phyloP scores from a whole-genome alignment of 2,113 vertebrate species.

The Tinamus guttatus region DNA sequence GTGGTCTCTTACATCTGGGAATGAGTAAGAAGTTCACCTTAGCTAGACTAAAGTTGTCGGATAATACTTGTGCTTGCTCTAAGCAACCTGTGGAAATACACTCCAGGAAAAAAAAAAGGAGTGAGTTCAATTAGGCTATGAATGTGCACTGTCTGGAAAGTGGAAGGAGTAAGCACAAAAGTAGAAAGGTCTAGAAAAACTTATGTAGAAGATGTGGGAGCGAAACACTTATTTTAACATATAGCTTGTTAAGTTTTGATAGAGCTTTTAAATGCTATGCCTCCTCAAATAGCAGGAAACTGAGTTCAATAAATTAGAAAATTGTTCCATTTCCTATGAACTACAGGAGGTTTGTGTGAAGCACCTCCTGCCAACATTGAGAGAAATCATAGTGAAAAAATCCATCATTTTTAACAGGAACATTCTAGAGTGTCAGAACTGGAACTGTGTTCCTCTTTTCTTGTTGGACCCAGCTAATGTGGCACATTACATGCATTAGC shows the following conservation, averaged over 20 bases:
- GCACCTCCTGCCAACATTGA: not conserved
- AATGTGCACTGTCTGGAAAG: not conserved
- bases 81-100: not conserved
- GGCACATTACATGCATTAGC: not conserved
- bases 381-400: not conserved
- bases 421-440: not conserved
- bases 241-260: not conserved
- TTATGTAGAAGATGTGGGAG: rapidly evolving
- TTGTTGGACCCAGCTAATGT: not conserved
- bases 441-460: not conserved
- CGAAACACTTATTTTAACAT: not conserved
- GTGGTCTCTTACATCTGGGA: not conserved
- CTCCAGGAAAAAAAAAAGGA: not conserved
- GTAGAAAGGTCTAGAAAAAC: not conserved
- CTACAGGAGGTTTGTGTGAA: not conserved
- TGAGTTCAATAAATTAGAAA: not conserved
- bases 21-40: not conserved
- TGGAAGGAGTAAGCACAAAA: not conserved
- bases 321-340: not conserved
- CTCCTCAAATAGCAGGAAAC: not conserved
- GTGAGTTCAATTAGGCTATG: not conserved
- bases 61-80: not conserved
- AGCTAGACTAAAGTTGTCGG: not conserved
- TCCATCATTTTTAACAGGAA: not conserved
- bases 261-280: not conserved